These are phyloP conservation scores for Dendrolimus punctatus DNA, from an alignment of 1,140 invertebrate species.

Conservation along the genomic window DNA sequence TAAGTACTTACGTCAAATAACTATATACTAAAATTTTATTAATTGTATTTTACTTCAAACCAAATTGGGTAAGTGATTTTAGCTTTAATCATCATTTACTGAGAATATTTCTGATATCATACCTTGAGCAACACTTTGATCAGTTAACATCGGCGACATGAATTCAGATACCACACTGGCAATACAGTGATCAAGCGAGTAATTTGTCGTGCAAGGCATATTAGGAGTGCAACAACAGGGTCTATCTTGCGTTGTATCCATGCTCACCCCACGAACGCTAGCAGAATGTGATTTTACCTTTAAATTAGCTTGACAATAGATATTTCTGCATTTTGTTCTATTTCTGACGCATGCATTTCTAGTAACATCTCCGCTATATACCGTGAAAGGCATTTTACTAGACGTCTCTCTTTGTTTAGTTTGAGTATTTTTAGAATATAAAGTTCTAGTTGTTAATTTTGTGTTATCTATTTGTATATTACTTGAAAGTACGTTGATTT, in stretches of 20 bases:
- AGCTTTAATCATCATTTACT: background rate
- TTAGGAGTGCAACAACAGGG: conserved; percentile 26
- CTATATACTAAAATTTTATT: too few relatives aligned
- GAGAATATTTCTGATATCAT: background rate
- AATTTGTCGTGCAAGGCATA: background rate
- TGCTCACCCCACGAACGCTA: conserved; percentile 3
- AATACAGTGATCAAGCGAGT: conserved; percentile 4
- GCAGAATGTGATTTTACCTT: background rate
- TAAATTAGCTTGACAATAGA: conserved; percentile 2
- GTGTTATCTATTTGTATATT: too few relatives aligned
- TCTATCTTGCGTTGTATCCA: conserved; percentile 30
- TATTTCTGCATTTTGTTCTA: too few relatives aligned
- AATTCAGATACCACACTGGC: conserved; percentile 23
- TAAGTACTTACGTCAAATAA: too few relatives aligned
- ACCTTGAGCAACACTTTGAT: conserved; percentile 24
- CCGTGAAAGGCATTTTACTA: background rate
- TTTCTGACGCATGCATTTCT: too few relatives aligned
- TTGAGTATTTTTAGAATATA: background rate
- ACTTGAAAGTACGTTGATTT: too few relatives aligned
- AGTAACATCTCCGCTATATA: too few relatives aligned
- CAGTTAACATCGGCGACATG: conserved; percentile 24
- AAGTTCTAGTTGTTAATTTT: too few relatives aligned
- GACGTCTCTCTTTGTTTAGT: background rate
- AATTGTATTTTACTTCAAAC: too few relatives aligned
- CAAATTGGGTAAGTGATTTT: too few relatives aligned